These are phyloP conservation scores for Acronicta leporina DNA, from an alignment of 2,888 invertebrate genomes.

Conservation along the genomic window DNA sequence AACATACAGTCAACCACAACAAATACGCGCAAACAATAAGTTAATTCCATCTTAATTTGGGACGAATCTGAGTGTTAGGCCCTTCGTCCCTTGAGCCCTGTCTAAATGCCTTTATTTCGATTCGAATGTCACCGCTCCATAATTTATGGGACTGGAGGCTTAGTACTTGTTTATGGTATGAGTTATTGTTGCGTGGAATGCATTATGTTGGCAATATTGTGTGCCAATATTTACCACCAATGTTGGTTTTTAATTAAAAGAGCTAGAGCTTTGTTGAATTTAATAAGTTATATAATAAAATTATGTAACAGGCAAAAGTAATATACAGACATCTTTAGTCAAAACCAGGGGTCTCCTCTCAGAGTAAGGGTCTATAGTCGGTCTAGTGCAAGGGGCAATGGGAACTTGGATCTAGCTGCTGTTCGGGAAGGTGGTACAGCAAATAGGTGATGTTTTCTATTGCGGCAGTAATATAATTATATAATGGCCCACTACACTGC, in stretches of 20 bases:
- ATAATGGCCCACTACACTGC: no score
- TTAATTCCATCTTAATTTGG: constrained; percentile 75
- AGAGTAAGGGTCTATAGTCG: no score
- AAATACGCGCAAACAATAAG: constrained; percentile 60
- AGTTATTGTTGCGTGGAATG: constrained; percentile 64
- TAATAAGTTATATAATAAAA: not conserved
- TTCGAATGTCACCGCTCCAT: constrained; percentile 77
- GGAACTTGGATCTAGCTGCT: no score
- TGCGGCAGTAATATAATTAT: no score
- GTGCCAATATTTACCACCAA: constrained; percentile 22
- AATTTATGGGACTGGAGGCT: constrained; percentile 78
- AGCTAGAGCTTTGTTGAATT: not conserved
- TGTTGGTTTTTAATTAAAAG: constrained; percentile 32
- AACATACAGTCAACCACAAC: constrained; percentile 28
- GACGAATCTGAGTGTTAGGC: constrained; percentile 65
- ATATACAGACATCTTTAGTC: no score
- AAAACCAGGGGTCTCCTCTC: no score
- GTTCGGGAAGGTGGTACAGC: no score
- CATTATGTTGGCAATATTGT: constrained; percentile 42
- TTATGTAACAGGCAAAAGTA: no score
- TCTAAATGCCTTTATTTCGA: constrained; percentile 75
- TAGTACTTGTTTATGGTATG: constrained; percentile 74
- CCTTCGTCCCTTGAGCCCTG: constrained; percentile 56
- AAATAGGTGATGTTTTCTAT: no score
- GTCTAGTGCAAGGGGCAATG: no score